These are phyloP conservation scores for Larimichthys crocea DNA, from an alignment of 2,113 vertebrate genomes.

Conservation along the genomic window DNA sequence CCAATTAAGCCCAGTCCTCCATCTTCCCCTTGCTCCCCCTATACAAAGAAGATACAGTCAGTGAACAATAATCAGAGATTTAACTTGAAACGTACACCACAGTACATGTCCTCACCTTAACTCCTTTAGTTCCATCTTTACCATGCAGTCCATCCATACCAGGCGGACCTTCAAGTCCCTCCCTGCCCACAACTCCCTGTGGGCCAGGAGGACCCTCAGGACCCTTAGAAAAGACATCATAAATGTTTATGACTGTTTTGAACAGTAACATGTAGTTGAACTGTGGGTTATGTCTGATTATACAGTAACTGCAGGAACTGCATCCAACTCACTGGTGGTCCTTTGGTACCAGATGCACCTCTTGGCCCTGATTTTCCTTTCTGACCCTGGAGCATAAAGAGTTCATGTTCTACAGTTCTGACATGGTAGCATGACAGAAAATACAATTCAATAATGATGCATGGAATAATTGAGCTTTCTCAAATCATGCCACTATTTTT, in stretches of 20 bases:
- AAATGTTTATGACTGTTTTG: constrained; percentile 3
- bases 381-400: constrained; percentile 86
- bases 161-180: constrained; percentile 88
- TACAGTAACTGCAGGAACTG: neutral
- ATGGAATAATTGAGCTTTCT: neutral
- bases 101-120: constrained; percentile 81
- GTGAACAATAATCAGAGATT: neutral
- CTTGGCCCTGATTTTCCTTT: constrained; percentile 90
- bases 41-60: neutral
- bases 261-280: neutral
- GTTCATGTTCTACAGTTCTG: constrained; percentile 34
- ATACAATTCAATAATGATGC: neutral
- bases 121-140: constrained; percentile 86
- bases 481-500: neutral
- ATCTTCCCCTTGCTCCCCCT: constrained; percentile 96
- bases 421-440: neutral
- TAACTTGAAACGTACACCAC: neutral
- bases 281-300: neutral
- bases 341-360: constrained; percentile 87
- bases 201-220: constrained; percentile 88
- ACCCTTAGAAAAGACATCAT: constrained; percentile 83
- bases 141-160: constrained; percentile 90
- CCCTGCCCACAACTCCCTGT: constrained; percentile 91
- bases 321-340: constrained; percentile 86
- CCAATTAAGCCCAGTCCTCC: constrained; percentile 88